These are phyloP conservation scores for Dipus sagitta DNA, from an alignment of 2,797 vertebrate genomes.

Conservation along the genomic window DNA sequence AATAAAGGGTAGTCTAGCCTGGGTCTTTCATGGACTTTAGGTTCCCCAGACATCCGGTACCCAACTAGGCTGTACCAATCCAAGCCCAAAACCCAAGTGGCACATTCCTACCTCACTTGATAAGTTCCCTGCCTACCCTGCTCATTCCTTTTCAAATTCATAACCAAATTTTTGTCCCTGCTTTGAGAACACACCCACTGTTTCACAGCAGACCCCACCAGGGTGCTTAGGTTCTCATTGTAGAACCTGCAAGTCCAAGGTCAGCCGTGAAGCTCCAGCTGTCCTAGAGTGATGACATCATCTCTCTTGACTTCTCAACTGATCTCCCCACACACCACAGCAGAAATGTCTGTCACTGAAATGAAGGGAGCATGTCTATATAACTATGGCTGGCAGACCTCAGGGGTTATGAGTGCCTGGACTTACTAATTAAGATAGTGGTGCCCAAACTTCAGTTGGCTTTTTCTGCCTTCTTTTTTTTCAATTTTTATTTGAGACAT, in stretches of 20 bases:
- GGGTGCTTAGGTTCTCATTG: not conserved
- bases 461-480: not conserved
- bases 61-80: not conserved
- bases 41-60: not conserved
- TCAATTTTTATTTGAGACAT: too few relatives aligned
- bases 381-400: not conserved
- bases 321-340: not conserved
- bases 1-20: not conserved
- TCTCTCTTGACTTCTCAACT: not conserved
- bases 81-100: not conserved
- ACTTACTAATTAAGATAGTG: not conserved
- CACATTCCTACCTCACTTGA: not conserved
- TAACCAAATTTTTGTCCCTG: not conserved
- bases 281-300: not conserved
- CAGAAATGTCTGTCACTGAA: not conserved
- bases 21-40: not conserved
- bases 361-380: not conserved
- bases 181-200: not conserved
- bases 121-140: not conserved
- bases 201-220: not conserved
- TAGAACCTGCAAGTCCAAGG: not conserved
- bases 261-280: not conserved
- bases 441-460: not conserved
- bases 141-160: not conserved
- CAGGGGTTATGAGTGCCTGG: not conserved